phyloP scores from a whole-genome alignment of 1,140 invertebrate species.

The Anastrepha obliqua region DNA sequence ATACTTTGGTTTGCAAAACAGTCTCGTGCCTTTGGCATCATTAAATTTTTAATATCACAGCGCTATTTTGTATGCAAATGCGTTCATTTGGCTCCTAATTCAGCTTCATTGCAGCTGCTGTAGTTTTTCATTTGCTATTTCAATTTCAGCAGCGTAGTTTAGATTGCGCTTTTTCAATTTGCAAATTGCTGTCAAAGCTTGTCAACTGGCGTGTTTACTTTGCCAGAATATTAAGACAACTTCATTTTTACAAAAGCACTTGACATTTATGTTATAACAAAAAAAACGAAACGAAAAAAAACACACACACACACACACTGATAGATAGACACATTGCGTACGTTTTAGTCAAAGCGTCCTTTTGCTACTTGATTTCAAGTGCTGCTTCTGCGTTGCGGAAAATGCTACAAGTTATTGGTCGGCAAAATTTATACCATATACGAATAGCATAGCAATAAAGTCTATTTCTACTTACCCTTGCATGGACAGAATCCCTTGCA shows the following conservation, averaged over 20 bases:
- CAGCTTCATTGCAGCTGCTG: too few species aligned
- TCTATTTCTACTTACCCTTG: conserved; percentile 75
- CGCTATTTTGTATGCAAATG: background rate
- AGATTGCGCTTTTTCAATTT: background rate
- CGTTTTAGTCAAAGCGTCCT: background rate
- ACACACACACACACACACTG: background rate
- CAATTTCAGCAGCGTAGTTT: background rate
- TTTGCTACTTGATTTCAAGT: background rate
- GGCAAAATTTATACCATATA: conserved; percentile 4
- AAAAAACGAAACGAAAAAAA: background rate
- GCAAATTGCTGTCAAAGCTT: conserved; percentile 24
- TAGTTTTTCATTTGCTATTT: too few species aligned
- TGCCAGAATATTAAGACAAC: conserved; percentile 29
- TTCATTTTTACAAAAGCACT: conserved; percentile 17
- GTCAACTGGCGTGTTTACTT: background rate
- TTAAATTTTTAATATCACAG: background rate
- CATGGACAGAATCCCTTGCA: conserved; percentile 95
- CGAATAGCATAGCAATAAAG: background rate
- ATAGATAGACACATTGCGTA: background rate
- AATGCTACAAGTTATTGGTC: background rate
- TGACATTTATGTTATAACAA: background rate
- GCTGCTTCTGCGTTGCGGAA: background rate
- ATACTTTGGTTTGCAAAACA: too few species aligned
- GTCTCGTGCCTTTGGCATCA: background rate
- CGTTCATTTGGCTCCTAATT: too few species aligned